These are phyloP conservation scores for Tetanocera ferruginea DNA, from an alignment of 2,888 invertebrate genomes.

Conservation along the genomic window DNA sequence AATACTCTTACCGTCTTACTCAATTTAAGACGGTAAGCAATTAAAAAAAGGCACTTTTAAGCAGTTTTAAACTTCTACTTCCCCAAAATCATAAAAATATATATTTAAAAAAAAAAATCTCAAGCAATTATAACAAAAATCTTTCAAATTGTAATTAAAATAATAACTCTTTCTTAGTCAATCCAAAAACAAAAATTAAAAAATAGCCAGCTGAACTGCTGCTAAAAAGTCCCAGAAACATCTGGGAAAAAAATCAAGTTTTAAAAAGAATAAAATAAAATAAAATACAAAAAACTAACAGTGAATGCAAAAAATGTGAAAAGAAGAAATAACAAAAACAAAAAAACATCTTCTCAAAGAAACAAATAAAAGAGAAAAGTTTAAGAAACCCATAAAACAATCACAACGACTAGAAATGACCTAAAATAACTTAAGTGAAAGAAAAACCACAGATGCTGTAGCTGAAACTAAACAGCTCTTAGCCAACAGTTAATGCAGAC, in stretches of 20 bases:
- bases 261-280: constrained; percentile 28
- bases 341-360: not conserved
- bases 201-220: not conserved
- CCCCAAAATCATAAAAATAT: not conserved
- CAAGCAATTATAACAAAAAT: not conserved
- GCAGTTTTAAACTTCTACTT: not conserved
- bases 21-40: not conserved
- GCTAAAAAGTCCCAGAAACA: not conserved
- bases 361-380: constrained; percentile 32
- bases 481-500: constrained; percentile 26
- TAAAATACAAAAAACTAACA: constrained; percentile 36
- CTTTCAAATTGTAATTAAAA: not conserved
- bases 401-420: constrained; percentile 34
- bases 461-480: not conserved
- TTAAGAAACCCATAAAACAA: constrained; percentile 40
- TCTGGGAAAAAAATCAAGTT: not conserved
- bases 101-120: not conserved
- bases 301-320: constrained; percentile 40
- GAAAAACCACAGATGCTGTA: constrained; percentile 14
- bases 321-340: not conserved
- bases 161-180: not conserved
- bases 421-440: constrained; percentile 31
- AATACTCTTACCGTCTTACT: not conserved
- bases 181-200: not conserved
- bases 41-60: not conserved